Conservation (phyloP, 2,113 vertebrate genomes). For the Podocnemis expansa region DNA sequence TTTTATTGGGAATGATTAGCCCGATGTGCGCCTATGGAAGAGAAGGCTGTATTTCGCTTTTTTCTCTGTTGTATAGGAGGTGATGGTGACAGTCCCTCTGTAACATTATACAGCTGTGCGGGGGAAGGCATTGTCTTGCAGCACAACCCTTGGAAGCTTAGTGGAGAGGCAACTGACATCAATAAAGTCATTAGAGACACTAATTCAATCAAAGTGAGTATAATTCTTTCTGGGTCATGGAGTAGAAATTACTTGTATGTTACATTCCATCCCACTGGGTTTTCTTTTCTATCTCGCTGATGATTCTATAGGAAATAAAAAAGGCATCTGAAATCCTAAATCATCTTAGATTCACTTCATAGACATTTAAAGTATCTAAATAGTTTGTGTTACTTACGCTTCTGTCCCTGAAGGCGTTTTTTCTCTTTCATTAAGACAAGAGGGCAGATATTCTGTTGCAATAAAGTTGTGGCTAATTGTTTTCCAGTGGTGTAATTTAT, state of each 20-base stretch:
- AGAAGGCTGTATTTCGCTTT: not conserved
- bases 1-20: not conserved
- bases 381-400: not conserved
- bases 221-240: not conserved
- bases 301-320: not conserved
- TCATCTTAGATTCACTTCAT: not conserved
- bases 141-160: conserved; percentile 90
- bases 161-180: conserved; percentile 88
- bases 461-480: not conserved
- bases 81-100: conserved; percentile 80
- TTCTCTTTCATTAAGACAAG: not conserved
- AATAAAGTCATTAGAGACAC: conserved; percentile 91
- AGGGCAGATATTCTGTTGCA: not conserved
- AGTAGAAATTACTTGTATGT: not conserved
- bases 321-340: not conserved
- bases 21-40: not conserved
- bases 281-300: not conserved
- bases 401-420: not conserved
- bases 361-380: not conserved
- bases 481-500: not conserved
- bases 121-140: conserved; percentile 94
- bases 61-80: conserved; percentile 67
- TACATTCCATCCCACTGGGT: not conserved
- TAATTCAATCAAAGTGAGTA: conserved; percentile 89
- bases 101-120: conserved; percentile 92